Base-by-base conservation (phyloP, 2,888 invertebrate genomes). In the Thumatha senex region DNA sequence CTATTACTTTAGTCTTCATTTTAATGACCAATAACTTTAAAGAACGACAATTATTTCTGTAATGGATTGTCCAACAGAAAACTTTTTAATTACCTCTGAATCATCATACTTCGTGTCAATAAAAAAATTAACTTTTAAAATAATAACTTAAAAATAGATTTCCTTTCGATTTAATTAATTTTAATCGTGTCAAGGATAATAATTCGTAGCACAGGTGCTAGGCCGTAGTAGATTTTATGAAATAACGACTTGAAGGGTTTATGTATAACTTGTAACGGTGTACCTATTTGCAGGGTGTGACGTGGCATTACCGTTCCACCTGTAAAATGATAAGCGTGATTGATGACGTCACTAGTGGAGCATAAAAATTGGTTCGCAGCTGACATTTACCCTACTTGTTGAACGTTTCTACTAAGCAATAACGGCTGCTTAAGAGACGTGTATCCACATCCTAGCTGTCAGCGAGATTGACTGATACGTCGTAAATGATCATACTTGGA, bases 301-400 rank as follows among this genome's bases (percentile, higher is more conserved):
- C 69, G 64, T 63, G 46, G 56, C 49, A 63, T 52, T 56, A 54
- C 65, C 67, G 56, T 64, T 67, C 67, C 74, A 71, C 76, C 61
- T 58, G 54, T 50, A 56, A 58, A 52, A 68, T 78, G 89, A 89
- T 89, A 88, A 86, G 76, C 76, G 78, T 87, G 89, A 89, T 89
- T 88, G 84, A 89, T 84, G 86, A 80, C 84, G 82, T 84, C 84
- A 86, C 77, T 67, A 50, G 41, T 51, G 71, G 61, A 49, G 49
- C 54, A 55, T 31, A 59, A 53, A 54, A 63, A 56, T 58, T 63
- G 63, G 61, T 54, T 60, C 57, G 52, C 56, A 48, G 48, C 43
- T 30, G 48, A 63, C 72, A 80, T 81, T 2, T 79, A 80, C 61
- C 74, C 70, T 70, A 81, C 81, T 68, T 68, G 67, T 68, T 68